These are phyloP conservation scores for Otus scops DNA, from an alignment of 2,797 vertebrate genomes.

Conservation along the genomic window DNA sequence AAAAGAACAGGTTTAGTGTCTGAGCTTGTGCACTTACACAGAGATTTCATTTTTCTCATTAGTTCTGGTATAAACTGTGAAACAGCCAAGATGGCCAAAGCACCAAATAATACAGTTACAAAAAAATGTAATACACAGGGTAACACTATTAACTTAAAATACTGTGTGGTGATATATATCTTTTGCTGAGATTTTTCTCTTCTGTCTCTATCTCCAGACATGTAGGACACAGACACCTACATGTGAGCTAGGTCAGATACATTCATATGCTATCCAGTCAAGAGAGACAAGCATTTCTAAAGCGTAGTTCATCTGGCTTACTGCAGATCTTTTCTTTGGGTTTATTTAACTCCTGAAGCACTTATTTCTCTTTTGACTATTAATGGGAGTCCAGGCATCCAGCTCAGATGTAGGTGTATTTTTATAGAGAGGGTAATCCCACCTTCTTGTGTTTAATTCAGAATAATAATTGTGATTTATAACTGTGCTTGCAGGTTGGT, in stretches of 20 bases:
- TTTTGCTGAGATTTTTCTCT: not conserved
- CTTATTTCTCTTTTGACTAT: not conserved
- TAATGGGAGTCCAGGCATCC: not conserved
- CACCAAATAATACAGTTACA: not conserved
- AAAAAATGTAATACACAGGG: not conserved
- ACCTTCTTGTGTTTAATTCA: not conserved
- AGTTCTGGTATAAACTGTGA: not conserved
- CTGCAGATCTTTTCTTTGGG: not conserved
- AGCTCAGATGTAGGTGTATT: not conserved
- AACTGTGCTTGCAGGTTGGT: conserved; percentile 81
- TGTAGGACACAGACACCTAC: not conserved
- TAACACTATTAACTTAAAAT: not conserved
- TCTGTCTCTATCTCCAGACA: not conserved
- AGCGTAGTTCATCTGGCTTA: not conserved
- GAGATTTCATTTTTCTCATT: not conserved
- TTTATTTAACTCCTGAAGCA: not conserved
- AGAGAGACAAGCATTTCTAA: not conserved
- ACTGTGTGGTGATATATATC: not conserved
- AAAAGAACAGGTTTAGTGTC: not conserved
- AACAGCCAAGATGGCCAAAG: not conserved
- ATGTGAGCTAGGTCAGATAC: not conserved
- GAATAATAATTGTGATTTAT: not conserved
- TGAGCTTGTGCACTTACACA: not conserved
- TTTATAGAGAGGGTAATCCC: not conserved
- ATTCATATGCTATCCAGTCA: accelerated